Base-by-base conservation (phyloP, 2,797 vertebrate genomes). In the Strix occidentalis region DNA sequence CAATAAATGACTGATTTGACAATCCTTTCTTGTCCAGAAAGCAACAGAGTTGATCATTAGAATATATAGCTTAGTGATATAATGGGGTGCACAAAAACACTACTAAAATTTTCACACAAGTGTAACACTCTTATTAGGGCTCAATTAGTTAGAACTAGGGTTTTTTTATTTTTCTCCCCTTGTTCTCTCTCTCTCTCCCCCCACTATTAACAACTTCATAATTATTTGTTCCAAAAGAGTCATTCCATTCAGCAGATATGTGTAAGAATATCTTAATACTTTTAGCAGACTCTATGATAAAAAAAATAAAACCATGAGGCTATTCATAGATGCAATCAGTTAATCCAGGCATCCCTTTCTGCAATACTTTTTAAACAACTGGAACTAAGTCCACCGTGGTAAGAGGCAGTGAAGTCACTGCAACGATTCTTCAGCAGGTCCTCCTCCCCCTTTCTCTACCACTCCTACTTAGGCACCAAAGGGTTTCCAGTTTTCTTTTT, bases 211-310 rank as follows among this genome's bases (percentile, higher is more conserved):
- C 14, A 92, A 29, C 3, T 35, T 58, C 15, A 23, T 46, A 66
- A 56, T 50, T 92, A 93, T 93, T 97, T 97, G 77, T 96, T 79
- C 77, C 57, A 66, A 91, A 96, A 94, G 66, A 89, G 64, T 16
- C 3, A 71, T 51, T 81, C 21, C 5, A 46, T 83, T 71, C 39
- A 61, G 11, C 11, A 72, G 31, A 16, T 39, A 80, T n/a, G 56
- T 88, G 6, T 69, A 68, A 61, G 26, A 82, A 35, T 65, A 80
- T 43, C 35, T 46, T 65, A 68, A 93, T 83, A 51, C 21, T 79
- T 84, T 41, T 82, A 76, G 31, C 61, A 96, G 48, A 91, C 96
- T 79, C 75, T 82, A 83, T 72, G 39, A 95, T 56, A 63, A 88
- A 91, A 90, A n/a, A 24, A 6, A 2, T 24, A 66, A 96, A 97